Evolutionary conservation across 2,113 vertebrate genomes (phyloP), one percentile per base, ranked within the genome.

Genomic region (Oostethus manadensis): DNA sequence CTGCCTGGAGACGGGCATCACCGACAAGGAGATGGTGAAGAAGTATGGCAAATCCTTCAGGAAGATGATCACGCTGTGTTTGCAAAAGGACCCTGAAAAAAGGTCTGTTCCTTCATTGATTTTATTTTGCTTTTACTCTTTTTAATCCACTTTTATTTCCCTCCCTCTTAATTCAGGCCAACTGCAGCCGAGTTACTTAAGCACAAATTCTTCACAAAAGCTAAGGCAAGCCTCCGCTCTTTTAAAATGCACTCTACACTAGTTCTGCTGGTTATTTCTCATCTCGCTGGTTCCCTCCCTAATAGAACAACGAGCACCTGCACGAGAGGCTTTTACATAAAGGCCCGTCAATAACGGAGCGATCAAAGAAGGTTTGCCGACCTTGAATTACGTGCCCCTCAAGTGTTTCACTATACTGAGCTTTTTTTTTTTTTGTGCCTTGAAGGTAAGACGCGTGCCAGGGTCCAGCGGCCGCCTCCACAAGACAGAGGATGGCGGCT

Each of bases 61-160:
- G 86, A 99, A 99, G 89, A 98, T 99, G 96, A 88, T 99, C 85
- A 95, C 94, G 1, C 87, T 89, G 42, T 99, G 97, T 87, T 90
- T 99, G 89, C 97, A 99, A 73, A 99, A 98, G 84, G 97, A 99
- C 74, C 97, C 97, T 0, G 96, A 98, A 61, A 99, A 99, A 91
- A 94, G 96, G 97, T 97, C 44, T 53, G 70, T 38, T 58, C 35
- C 7, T 14, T 18, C 26, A 40, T 2, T 7, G 6, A 44, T 21
- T 58, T 40, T 46, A 26, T 65, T 67, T 61, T 53, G 22, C n/a
- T 21, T 43, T 53, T 3, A 3, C n/a, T 35, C n/a, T 20, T 4
- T 62, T 49, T 21, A 7, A 61, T 46, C 61, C 22, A 2, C 1
- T 2, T 14, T 10, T 46, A 29, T 50, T 11, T 58, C 22, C 62